Base-by-base conservation (phyloP, 2,888 invertebrate species). In the Atherix ibis region DNA sequence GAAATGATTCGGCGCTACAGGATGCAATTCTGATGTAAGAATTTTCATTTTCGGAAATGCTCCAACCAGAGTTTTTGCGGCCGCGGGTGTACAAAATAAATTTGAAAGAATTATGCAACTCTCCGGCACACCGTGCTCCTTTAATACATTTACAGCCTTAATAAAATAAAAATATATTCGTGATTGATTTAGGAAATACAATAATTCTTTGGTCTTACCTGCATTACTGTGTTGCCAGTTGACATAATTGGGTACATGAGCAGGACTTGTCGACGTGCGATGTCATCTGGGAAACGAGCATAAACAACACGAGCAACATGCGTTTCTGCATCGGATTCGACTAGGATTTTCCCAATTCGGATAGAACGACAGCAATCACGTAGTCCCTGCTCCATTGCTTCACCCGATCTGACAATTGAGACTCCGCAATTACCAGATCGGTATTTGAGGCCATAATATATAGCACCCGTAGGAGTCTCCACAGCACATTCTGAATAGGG, bases 211-310 rank as follows among this genome's bases (percentile, higher is more conserved):
- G 16, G 2, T 5, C 4, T 34, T 39, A 69, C 71, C 64, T 79
- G 76, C 47, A 76, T 78, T 5, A 97, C 92, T 29, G 97, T 97
- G 56, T 94, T 95, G 2, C 98, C 97, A 1, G 94, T 92, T 41
- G 92, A 91, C 89, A 98, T 92, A 37, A 97, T 97, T 8, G 97
- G 97, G 63, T 98, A 98, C 88, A 98, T 92, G 3, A 98, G 70
- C 28, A 98, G 67, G 26, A 97, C 91, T 51, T 78, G 77, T 46
- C 97, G 68, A 34, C 76, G 70, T 0, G 82, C 71, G 43, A 98
- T 91, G 56, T 97, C 97, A 43, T 92, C 91, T 0, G 97, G 95
- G 55, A 98, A 91, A 56, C 97, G 82, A 4, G 97, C 88, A 57
- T 98, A 99, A 3, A 97, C 91, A 2, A 98, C 94, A 53, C 79